Conservation (phyloP, 2,797 vertebrate genomes). For the Anabacerthia variegaticeps region DNA sequence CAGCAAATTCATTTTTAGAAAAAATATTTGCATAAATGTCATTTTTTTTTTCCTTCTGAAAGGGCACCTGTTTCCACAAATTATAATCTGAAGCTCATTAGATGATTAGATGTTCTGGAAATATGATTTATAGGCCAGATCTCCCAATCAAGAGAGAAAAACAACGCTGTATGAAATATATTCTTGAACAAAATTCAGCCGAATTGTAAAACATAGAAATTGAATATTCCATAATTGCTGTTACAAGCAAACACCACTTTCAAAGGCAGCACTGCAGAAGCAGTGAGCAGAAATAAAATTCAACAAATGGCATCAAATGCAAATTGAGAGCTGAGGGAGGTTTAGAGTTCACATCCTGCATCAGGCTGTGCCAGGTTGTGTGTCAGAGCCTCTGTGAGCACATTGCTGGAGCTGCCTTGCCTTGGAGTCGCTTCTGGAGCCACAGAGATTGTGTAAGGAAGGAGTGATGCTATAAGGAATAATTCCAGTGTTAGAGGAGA, state of each 20-base stretch:
- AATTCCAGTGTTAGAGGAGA: not conserved
- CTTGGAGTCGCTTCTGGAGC: not conserved
- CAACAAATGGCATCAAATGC: not conserved
- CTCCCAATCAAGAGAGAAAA: constrained; percentile 36
- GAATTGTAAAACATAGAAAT: not conserved
- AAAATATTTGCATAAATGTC: constrained; percentile 17
- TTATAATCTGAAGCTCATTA: constrained; percentile 30
- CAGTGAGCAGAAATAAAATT: not conserved
- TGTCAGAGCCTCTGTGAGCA: not conserved
- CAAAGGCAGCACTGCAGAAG: not conserved
- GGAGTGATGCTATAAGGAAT: not conserved
- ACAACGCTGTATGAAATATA: not conserved
- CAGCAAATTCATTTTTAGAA: constrained; percentile 20
- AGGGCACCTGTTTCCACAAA: constrained; percentile 26
- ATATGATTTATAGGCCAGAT: constrained; percentile 2
- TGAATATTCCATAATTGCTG: not conserved
- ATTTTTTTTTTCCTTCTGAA: not conserved
- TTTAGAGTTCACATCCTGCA: not conserved
- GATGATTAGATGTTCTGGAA: constrained; percentile 34
- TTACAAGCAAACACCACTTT: not conserved
- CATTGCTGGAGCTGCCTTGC: not conserved
- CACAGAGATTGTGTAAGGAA: too few relatives aligned
- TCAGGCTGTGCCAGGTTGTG: fast-evolving
- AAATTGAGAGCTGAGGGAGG: not conserved
- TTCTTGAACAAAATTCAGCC: constrained; percentile 12